Base-by-base conservation (phyloP, 2,113 vertebrate species). In the Myodes glareolus region DNA sequence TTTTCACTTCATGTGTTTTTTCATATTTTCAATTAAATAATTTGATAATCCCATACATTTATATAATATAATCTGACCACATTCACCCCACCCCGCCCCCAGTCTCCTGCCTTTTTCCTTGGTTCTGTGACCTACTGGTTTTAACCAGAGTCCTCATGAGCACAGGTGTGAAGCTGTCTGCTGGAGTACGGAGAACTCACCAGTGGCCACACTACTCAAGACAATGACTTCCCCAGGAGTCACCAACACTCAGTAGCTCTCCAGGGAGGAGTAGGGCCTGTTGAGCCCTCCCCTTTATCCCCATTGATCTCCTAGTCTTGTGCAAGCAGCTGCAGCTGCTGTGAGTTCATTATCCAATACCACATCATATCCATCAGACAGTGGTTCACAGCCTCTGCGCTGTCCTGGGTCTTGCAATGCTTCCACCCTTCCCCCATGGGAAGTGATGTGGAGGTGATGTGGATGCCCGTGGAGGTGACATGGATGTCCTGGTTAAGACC, bases 321-420 rank as follows among this genome's bases (percentile, higher is more conserved):
- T 81, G 10, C 5, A 25, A 10, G 52, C 33, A n/a, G 4, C 33
- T 81, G 10, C 50, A 81, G 33, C 47, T n/a, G 33, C 19, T n/a
- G 19, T 10, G 52, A 25, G 33, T n/a, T n/a, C 36, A 3, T 25
- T 81, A 58, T n/a, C 25, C 23, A 13, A 1, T 25, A 3, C 33
- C 5, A 13, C 4, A n/a, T 58, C 78, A 7, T 13, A n/a, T 13
- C 33, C 52, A 13, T 58, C 19, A 13, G 33, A 12, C 21, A n/a
- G 33, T n/a, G 33, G 23, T 13, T n/a, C 21, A 55, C 52, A n/a
- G 23, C 33, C 10, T 1, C 3, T 55, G n/a, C 2, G 33, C 12
- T 81, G 12, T 8, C 23, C 1, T 61, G 6, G 72, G 11, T 27
- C 36, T 36, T 14, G 1, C 7, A 27, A 2, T 21, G 17, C 0